phyloP scores from a whole-genome alignment of 2,797 vertebrate genomes.

The Dryobates pubescens region DNA sequence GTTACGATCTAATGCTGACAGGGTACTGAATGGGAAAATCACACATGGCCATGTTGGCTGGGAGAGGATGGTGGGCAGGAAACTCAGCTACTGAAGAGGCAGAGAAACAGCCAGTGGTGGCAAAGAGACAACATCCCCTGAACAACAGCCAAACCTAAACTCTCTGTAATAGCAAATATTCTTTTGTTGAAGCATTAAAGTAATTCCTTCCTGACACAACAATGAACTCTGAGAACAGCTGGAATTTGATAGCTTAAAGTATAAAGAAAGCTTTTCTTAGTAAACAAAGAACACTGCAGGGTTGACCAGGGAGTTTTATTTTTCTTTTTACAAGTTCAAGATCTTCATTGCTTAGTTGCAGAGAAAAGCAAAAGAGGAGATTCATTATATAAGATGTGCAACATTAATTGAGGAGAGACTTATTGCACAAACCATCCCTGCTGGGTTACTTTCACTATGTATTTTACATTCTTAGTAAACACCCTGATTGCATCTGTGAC shows the following conservation, averaged over 20 bases:
- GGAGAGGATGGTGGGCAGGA: background rate
- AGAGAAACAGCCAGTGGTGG: background rate
- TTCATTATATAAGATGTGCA: background rate
- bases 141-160: constrained; percentile 6
- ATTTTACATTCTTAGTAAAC: background rate
- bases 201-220: constrained; percentile 21
- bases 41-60: rapidly evolving
- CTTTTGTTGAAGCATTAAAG: constrained; percentile 6
- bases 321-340: background rate
- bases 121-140: background rate
- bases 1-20: background rate
- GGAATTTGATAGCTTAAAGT: constrained; percentile 37
- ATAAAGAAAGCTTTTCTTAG: constrained; percentile 28
- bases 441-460: background rate
- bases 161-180: constrained; percentile 14
- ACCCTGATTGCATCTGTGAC: background rate
- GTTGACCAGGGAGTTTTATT: background rate
- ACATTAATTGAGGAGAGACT: background rate
- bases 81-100: background rate
- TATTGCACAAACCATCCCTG: background rate
- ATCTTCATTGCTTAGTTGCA: background rate
- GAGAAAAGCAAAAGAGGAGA: background rate
- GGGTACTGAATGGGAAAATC: background rate
- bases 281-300: background rate
- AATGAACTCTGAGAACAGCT: constrained; percentile 25